These are phyloP conservation scores for Doryteuthis pealeii DNA, from an alignment of 1,140 invertebrate genomes.

Conservation along the genomic window DNA sequence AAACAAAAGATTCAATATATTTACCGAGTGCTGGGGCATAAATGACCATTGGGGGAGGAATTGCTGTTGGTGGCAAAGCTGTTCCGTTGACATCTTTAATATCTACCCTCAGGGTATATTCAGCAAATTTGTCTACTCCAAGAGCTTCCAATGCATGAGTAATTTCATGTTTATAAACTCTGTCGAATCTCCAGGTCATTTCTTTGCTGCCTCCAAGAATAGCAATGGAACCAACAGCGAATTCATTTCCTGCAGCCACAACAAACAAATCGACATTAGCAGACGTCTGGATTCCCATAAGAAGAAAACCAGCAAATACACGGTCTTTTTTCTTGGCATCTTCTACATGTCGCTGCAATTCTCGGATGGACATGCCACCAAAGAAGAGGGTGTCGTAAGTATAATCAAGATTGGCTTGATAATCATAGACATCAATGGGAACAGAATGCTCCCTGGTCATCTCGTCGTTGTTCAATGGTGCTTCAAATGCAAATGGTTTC, in stretches of 20 bases:
- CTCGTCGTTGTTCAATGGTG: slow-evolving; percentile 29
- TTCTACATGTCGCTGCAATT: slow-evolving; percentile 26
- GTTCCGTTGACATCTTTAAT: slow-evolving; percentile 23
- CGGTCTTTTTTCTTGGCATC: slow-evolving; percentile 14
- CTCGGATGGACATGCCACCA: slow-evolving; percentile 25
- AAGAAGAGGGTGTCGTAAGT: slow-evolving; percentile 27
- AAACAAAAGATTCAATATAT: no score
- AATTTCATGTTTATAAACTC: slow-evolving; percentile 20
- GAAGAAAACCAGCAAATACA: slow-evolving; percentile 19
- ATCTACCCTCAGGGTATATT: slow-evolving; percentile 14
- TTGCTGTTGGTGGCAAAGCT: background rate
- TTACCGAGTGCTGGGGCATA: slow-evolving; percentile 17
- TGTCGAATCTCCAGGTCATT: slow-evolving; percentile 27
- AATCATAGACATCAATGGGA: slow-evolving; percentile 26
- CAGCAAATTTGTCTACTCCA: background rate
- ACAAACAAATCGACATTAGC: slow-evolving; percentile 16
- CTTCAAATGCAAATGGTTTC: slow-evolving; percentile 18
- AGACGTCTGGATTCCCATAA: slow-evolving; percentile 21
- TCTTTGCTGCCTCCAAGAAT: slow-evolving; percentile 26
- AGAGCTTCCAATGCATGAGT: slow-evolving; percentile 8
- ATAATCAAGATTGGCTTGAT: slow-evolving; percentile 25
- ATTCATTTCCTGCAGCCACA: background rate
- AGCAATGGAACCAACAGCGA: slow-evolving; percentile 18
- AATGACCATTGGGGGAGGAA: slow-evolving; percentile 15
- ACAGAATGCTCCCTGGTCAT: slow-evolving; percentile 22